A percentile compares a stretch with the other conserved stretches of the same genome.
Evolutionary conservation across 1,140 invertebrate species (phyloP).

Genomic region (Drosophila tsacasi): DNA sequence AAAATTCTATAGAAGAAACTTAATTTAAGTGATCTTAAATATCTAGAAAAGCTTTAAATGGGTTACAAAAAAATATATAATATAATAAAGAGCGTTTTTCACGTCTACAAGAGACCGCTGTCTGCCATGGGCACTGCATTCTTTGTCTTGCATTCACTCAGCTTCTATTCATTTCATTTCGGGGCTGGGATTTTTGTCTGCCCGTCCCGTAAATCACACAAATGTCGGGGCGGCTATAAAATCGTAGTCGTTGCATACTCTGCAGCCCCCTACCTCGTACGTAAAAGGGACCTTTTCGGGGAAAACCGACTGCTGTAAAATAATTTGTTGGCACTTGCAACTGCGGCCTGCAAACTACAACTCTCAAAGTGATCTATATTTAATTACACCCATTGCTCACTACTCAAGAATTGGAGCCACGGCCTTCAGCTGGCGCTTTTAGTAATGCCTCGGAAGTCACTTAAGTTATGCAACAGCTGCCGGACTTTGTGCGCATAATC

Average conservation of each 20-base stretch:
- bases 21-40: background rate
- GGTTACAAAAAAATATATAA: too few species aligned
- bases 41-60: background rate
- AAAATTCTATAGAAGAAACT: background rate
- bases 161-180: conserved; percentile 44
- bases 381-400: conserved; percentile 54
- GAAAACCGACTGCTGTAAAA: conserved; percentile 17
- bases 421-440: background rate
- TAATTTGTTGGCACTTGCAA: conserved; percentile 66
- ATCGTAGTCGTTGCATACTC: conserved; percentile 60
- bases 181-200: conserved; percentile 49
- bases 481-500: conserved; percentile 52
- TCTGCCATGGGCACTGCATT: conserved; percentile 7
- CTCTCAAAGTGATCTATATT: conserved; percentile 40
- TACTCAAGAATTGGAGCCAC: background rate
- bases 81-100: background rate
- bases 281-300: background rate
- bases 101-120: conserved; percentile 1
- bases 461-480: conserved; percentile 69
- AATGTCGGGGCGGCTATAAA: conserved; percentile 66
- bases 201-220: conserved; percentile 71
- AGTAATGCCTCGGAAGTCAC: conserved; percentile 35
- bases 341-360: conserved; percentile 43
- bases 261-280: conserved; percentile 44
- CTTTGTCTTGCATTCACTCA: conserved; percentile 16